phyloP scores from a whole-genome alignment of 2,797 vertebrate genomes.

The Ara ararauna region DNA sequence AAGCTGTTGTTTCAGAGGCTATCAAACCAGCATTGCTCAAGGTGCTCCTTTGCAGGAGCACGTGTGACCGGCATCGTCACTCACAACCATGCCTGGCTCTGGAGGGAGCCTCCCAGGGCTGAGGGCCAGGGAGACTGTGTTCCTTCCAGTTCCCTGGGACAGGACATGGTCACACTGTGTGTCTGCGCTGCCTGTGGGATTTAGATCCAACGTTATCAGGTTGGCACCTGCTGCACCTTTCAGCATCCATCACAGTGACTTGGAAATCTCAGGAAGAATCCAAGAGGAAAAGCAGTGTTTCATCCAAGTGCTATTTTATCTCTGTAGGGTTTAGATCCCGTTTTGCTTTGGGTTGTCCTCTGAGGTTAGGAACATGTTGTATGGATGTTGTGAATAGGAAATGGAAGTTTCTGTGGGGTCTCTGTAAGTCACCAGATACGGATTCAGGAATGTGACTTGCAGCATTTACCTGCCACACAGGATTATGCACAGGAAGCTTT shows the following conservation, averaged over 20 bases:
- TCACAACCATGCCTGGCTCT: background rate
- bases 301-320: background rate
- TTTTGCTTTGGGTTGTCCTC: background rate
- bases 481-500: slow-evolving; percentile 51
- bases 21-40: background rate
- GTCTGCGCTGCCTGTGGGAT: background rate
- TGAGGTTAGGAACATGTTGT: background rate
- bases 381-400: background rate
- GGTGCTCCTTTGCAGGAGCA: background rate
- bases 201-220: background rate
- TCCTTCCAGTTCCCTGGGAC: background rate
- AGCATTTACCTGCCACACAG: slow-evolving; percentile 69
- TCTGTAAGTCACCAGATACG: background rate
- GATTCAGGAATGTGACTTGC: slow-evolving; percentile 23
- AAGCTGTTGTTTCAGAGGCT: background rate
- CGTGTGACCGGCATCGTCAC: accelerated
- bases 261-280: background rate
- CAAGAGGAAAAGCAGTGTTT: background rate
- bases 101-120: background rate
- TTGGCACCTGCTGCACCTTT: background rate
- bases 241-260: background rate
- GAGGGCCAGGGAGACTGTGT: too few relatives aligned
- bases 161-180: accelerated
- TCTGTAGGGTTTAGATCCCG: background rate
- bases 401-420: background rate